Conservation (phyloP, 2,888 invertebrate species). For the Morinoia aosen region DNA sequence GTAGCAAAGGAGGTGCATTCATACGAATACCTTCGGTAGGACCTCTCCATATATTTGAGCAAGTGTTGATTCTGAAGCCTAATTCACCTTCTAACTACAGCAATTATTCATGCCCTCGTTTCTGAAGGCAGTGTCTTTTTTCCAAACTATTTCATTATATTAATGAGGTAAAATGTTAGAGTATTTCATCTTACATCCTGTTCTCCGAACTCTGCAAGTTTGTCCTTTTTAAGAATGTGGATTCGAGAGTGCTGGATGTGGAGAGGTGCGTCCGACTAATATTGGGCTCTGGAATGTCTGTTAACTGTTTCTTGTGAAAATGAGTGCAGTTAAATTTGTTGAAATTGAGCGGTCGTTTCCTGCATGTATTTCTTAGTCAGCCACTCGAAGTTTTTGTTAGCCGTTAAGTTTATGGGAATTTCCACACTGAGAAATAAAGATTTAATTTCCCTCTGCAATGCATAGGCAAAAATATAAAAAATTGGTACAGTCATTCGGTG, state of each 20-base stretch:
- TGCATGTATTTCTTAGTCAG: background rate
- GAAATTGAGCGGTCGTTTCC: background rate
- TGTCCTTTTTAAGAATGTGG: background rate
- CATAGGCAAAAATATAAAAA: background rate
- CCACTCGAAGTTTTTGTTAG: background rate
- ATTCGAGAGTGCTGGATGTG: background rate
- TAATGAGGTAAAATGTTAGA: too few species aligned
- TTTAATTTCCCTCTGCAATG: background rate
- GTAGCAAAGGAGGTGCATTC: too few species aligned
- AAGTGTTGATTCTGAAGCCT: too few species aligned
- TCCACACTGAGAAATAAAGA: background rate
- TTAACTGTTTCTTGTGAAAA: too few species aligned
- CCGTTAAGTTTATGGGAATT: background rate
- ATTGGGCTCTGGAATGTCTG: background rate
- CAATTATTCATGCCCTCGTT: too few species aligned
- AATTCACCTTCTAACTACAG: too few species aligned
- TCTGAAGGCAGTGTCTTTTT: too few species aligned
- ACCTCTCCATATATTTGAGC: too few species aligned
- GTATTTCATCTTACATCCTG: too few species aligned
- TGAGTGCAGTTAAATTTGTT: background rate
- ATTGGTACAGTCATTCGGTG: background rate
- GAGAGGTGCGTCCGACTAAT: background rate
- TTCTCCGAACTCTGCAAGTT: background rate
- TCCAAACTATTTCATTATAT: too few species aligned
- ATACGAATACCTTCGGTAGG: too few species aligned